Evolutionary conservation across 2,888 invertebrate genomes (phyloP).

Genomic region (Agriopis leucophaearia): DNA sequence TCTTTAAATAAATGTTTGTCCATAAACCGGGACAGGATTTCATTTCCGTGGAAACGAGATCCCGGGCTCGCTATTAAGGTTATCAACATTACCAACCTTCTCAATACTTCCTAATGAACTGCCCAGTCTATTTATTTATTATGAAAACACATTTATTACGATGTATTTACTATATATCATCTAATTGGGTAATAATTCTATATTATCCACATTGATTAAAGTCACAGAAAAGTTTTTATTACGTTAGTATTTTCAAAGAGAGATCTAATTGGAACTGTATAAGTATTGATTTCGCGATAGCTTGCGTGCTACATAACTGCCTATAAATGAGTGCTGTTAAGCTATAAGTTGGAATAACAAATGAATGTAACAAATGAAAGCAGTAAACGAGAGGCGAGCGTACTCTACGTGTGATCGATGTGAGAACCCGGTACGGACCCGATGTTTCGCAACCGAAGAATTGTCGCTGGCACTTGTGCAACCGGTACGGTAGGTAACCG

Average conservation of each 20-base stretch:
- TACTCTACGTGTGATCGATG: slow-evolving; percentile 63
- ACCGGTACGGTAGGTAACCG: slow-evolving; percentile 57
- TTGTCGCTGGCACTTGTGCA: slow-evolving; percentile 65
- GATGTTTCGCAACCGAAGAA: slow-evolving; percentile 68
- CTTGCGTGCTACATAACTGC: background rate
- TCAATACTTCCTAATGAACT: slow-evolving; percentile 39
- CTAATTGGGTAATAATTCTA: slow-evolving; percentile 41
- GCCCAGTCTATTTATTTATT: slow-evolving; percentile 27
- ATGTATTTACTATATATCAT: slow-evolving; percentile 30
- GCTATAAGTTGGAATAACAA: slow-evolving; percentile 26
- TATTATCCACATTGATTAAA: slow-evolving; percentile 4
- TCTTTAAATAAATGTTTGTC: slow-evolving; percentile 13
- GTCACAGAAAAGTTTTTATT: slow-evolving; percentile 4
- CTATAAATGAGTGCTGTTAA: slow-evolving; percentile 1
- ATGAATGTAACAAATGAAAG: too few species aligned
- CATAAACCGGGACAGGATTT: slow-evolving; percentile 11
- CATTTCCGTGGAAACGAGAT: slow-evolving; percentile 17
- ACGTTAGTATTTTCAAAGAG: background rate
- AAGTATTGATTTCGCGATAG: slow-evolving; percentile 15
- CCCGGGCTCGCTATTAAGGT: slow-evolving; percentile 23
- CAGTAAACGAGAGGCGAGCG: slow-evolving; percentile 54
- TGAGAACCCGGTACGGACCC: slow-evolving; percentile 57
- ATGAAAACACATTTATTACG: slow-evolving; percentile 36
- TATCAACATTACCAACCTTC: slow-evolving; percentile 27
- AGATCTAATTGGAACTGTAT: slow-evolving; percentile 9